A percentile compares a stretch with the other conserved stretches of the same genome.
Conservation (phyloP, 2,888 invertebrate species). For the Lymantria dispar region DNA sequence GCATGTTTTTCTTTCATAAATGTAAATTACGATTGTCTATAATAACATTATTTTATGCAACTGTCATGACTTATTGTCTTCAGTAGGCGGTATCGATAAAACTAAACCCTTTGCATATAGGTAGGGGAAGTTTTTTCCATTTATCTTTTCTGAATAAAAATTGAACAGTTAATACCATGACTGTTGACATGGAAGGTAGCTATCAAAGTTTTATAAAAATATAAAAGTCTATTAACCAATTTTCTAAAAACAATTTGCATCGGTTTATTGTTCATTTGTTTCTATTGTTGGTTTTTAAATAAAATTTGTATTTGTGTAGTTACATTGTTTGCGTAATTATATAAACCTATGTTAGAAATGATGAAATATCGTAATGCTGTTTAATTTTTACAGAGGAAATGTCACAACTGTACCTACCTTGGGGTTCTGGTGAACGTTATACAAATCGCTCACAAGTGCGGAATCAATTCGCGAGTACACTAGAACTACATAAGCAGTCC, state of each 20-base stretch:
- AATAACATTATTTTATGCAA: slow-evolving; percentile 30
- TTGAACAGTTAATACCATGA: slow-evolving; percentile 56
- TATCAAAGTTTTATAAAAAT: slow-evolving; percentile 31
- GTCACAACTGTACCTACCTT: slow-evolving; percentile 89
- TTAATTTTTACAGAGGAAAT: slow-evolving; percentile 86
- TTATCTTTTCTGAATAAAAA: slow-evolving; percentile 46
- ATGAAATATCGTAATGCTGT: too few relatives aligned
- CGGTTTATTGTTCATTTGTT: neutral
- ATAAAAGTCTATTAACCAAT: slow-evolving; percentile 13
- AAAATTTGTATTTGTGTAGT: slow-evolving; percentile 4
- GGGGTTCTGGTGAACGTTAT: slow-evolving; percentile 84
- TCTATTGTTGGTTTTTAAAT: slow-evolving; percentile 1
- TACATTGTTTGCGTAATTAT: too few relatives aligned
- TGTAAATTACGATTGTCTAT: slow-evolving; percentile 21
- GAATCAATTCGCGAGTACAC: slow-evolving; percentile 75
- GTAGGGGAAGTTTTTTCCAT: slow-evolving; percentile 58
- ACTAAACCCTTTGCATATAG: slow-evolving; percentile 66
- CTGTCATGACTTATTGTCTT: slow-evolving; percentile 40
- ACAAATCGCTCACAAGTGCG: slow-evolving; percentile 67
- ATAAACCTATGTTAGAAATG: too few relatives aligned
- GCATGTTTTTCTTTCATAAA: slow-evolving; percentile 24
- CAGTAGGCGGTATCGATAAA: slow-evolving; percentile 65
- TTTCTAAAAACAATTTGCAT: neutral
- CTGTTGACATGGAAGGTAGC: slow-evolving; percentile 63
- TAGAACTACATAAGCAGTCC: slow-evolving; percentile 70